These are phyloP conservation scores for Apotomis betuletana DNA, from an alignment of 2,888 invertebrate species.

Conservation along the genomic window DNA sequence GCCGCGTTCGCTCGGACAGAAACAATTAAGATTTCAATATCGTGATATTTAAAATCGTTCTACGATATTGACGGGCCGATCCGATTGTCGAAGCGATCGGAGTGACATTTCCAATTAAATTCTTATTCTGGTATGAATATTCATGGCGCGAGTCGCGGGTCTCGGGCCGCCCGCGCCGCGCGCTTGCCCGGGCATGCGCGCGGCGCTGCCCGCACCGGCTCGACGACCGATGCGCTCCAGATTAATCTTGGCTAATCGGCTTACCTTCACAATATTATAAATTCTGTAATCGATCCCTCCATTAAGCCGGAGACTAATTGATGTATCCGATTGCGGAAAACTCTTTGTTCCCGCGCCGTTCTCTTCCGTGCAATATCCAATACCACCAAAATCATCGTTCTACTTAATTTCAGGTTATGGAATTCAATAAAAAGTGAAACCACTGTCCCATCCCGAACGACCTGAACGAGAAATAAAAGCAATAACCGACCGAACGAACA, in stretches of 20 bases:
- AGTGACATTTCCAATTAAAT: conserved; percentile 39
- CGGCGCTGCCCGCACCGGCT: not conserved
- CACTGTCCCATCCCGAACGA: not conserved
- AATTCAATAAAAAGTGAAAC: conserved; percentile 11
- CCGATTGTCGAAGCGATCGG: conserved; percentile 19
- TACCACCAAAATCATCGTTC: not conserved
- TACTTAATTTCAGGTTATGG: conserved; percentile 9
- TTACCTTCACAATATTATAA: conserved; percentile 36
- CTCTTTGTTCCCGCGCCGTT: conserved; percentile 10
- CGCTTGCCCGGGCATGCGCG: not conserved
- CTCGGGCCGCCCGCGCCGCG: not conserved
- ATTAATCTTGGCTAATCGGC: conserved; percentile 33
- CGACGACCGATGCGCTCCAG: conserved; percentile 26
- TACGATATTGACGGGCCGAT: conserved; percentile 30
- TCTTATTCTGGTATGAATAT: conserved; percentile 37
- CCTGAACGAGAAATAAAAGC: conserved; percentile 10
- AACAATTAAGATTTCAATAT: conserved; percentile 39
- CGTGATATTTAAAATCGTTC: conserved; percentile 38
- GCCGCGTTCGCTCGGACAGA: conserved; percentile 21
- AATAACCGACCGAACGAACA: conserved; percentile 16
- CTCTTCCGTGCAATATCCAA: not conserved
- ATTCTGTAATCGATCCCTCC: conserved; percentile 32
- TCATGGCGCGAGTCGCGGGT: conserved; percentile 1
- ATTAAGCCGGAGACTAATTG: conserved; percentile 21
- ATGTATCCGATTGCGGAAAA: conserved; percentile 6